Percentiles rank a stretch among this genome's conserved stretches.
Conservation (phyloP, 2,888 invertebrate species). For the Nysson spinosus region DNA sequence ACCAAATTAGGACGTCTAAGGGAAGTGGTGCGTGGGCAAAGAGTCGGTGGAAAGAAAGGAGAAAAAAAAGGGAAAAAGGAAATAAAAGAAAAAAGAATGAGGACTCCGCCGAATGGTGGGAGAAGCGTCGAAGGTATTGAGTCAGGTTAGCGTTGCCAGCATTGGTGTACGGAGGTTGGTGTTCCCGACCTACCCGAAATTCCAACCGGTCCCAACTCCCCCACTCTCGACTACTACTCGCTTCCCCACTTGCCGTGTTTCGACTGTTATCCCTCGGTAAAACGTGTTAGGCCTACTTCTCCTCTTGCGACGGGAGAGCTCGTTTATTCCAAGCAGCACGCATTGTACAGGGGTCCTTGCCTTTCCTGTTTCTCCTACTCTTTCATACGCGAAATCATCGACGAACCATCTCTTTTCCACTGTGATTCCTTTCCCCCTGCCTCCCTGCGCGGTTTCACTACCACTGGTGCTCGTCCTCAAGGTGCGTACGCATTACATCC, state of each 20-base stretch:
- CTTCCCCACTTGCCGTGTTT: conserved; percentile 25
- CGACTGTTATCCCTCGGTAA: conserved; percentile 38
- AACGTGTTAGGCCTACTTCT: conserved; percentile 56
- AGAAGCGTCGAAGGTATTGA: too few species aligned
- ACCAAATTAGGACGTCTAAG: conserved; percentile 20
- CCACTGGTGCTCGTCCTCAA: conserved; percentile 3
- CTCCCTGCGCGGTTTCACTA: conserved; percentile 10
- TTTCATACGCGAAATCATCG: conserved; percentile 65
- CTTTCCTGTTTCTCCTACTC: conserved; percentile 64
- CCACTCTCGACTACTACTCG: conserved; percentile 27
- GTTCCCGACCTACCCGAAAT: conserved; percentile 69
- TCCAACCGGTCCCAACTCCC: conserved; percentile 55
- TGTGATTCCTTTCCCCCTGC: conserved; percentile 18
- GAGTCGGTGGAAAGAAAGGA: background rate
- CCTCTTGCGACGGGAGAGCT: conserved; percentile 51
- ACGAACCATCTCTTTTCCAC: conserved; percentile 29
- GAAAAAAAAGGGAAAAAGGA: conserved; percentile 15
- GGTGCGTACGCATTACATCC: conserved; percentile 2
- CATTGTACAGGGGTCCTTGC: conserved; percentile 73
- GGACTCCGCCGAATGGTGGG: too few species aligned
- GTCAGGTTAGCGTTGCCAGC: too few species aligned
- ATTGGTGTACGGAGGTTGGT: conserved; percentile 22
- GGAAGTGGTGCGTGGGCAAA: conserved; percentile 5
- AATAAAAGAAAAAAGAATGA: too few species aligned
- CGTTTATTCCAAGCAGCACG: conserved; percentile 70